phyloP scores from a whole-genome alignment of 1,140 invertebrate genomes.

The Zaprionus ornatus region DNA sequence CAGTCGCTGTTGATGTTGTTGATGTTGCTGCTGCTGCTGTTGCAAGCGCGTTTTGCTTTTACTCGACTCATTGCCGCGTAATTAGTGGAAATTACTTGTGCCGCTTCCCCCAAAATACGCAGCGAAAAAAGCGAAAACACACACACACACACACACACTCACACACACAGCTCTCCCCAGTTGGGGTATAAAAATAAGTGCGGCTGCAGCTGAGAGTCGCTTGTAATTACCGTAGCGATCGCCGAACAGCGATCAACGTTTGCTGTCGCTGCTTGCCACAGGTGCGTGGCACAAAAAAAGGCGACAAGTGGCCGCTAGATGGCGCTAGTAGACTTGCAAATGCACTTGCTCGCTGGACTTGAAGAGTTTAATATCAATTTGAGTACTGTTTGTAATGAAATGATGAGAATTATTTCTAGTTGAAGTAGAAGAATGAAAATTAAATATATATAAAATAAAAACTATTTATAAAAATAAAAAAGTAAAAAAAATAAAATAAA shows the following conservation, averaged over 20 bases:
- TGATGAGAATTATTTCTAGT: background rate
- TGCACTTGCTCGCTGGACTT: constrained; percentile 9
- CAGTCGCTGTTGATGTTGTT: background rate
- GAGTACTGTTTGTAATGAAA: background rate
- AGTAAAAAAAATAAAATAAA: no score
- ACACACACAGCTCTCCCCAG: background rate
- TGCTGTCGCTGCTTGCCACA: constrained; percentile 38
- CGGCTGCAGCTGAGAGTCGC: constrained; percentile 42
- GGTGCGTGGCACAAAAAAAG: constrained; percentile 36
- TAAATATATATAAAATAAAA: no score
- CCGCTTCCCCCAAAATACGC: constrained; percentile 54
- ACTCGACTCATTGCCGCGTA: constrained; percentile 77
- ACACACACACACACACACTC: background rate
- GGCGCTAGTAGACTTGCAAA: constrained; percentile 13
- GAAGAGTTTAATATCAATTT: background rate
- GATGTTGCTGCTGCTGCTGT: constrained; percentile 33
- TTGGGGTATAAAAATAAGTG: constrained; percentile 23
- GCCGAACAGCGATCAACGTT: constrained; percentile 20
- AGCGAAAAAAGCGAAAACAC: constrained; percentile 21
- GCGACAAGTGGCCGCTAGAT: constrained; percentile 31
- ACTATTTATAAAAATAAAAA: no score
- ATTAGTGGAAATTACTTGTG: constrained; percentile 79
- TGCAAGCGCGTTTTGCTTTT: constrained; percentile 53
- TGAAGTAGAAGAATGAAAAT: no score
- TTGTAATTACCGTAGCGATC: constrained; percentile 63